Conservation (phyloP, 2,797 vertebrate species). For the Rhynchonycteris naso region DNA sequence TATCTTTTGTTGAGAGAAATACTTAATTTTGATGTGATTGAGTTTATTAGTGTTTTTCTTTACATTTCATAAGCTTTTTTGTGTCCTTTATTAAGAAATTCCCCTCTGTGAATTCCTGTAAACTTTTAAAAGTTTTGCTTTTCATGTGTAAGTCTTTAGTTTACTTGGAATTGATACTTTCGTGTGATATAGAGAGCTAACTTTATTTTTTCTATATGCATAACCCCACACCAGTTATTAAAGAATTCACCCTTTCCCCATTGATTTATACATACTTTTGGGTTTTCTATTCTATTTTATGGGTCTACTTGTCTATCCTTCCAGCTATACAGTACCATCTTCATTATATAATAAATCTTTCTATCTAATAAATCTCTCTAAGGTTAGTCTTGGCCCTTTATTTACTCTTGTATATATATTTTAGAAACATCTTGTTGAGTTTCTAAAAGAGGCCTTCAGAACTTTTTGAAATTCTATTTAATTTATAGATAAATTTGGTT, state of each 20-base stretch:
- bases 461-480: not conserved
- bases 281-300: not conserved
- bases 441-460: not conserved
- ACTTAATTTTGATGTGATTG: not conserved
- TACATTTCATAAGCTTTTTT: not conserved
- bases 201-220: not conserved
- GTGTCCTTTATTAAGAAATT: not conserved
- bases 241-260: not conserved
- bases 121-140: not conserved
- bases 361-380: not conserved
- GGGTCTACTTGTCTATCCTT: not conserved
- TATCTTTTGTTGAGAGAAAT: not conserved
- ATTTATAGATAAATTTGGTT: not conserved
- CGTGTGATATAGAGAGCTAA: not conserved
- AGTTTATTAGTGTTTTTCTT: not conserved
- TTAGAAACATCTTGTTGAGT: not conserved
- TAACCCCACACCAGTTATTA: not conserved
- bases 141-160: not conserved
- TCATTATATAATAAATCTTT: conserved; percentile 3
- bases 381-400: not conserved
- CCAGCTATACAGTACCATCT: not conserved
- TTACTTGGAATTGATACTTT: not conserved
- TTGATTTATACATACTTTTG: not conserved
- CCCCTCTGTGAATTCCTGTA: not conserved
- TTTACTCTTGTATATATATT: not conserved